Base-by-base conservation (phyloP, 2,888 invertebrate species). In the Oscheius sp. region DNA sequence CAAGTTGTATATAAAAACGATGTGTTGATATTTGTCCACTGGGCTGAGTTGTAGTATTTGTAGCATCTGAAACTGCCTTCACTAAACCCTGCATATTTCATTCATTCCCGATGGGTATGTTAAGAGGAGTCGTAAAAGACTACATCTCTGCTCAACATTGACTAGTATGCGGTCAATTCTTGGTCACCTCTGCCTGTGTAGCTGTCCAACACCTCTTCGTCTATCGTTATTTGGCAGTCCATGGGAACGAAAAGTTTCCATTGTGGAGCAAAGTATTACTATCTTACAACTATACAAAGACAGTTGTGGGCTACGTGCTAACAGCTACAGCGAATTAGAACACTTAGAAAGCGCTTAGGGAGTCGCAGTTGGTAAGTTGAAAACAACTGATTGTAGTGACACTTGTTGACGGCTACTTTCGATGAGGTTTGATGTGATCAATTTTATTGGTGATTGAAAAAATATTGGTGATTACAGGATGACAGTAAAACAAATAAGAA, bases 141-240 rank as follows among this genome's bases (percentile, higher is more conserved):
- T 32, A 33, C 32, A 4, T 58, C 58, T 29, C 58, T 58, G 33
- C 58, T 33, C 32, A 33, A 4, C 58, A 58, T 11, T 11, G 11
- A 21, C 58, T 58, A 3, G 58, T 35, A 13, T 5, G 29, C 4
- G 58, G 58, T 4, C 21, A 58, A 29, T 29, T 58, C 10, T 33
- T 58, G 29, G 5, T 58, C 3, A 2, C 11, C 2, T 29, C 32
- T 3, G 5, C 58, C 11, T 58, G 58, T 33, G 58, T 35, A 5
- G 58, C 58, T 4, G 58, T 35, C 4, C 32, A 33, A 3, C 58
- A 58, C 33, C 33, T 58, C 11, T 58, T 58, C 33, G 11, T 58
- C 32, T 58, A 32, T 58, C 58, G 58, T 11, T 58, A 58, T 29
- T 58, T 13, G 13, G 58, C 58, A 5, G 58, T 58, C 4, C 58